Base-by-base conservation (phyloP, 2,113 vertebrate genomes). In the Colinus virginianus region DNA sequence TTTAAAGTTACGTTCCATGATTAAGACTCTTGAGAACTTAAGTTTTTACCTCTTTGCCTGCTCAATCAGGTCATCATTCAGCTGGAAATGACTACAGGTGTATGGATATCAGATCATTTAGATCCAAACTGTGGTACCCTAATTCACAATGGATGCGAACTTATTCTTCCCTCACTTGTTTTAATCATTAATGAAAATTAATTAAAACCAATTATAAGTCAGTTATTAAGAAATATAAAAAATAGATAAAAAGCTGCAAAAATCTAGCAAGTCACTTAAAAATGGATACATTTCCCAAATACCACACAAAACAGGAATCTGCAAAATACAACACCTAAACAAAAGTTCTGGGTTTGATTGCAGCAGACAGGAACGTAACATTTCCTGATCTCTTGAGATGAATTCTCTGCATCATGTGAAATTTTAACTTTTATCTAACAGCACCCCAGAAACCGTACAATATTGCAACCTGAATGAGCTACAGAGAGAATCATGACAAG, bases 21-120 rank as follows among this genome's bases (percentile, higher is more conserved):
- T 86, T 84, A 69, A 90, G 80, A 51, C 80, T 84, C 66, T 75
- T 75, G 92, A 95, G 92, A 93, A 95, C 86, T 88, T 46, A 88
- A 85, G 34, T 78, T 80, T 63, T 70, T 78, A 43, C 34, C 72
- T 16, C 85, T 79, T 58, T 51, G 56, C 82, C 72, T 87, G 66
- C 69, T 93, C 86, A 81, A 69, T 78, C 66, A 76, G 66, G 88
- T 81, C 86, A 90, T 84, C 88, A 74, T 94, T 93, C 77, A 90
- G 66, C 83, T 78, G 74, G 53, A 58, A 86, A 76, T 48, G 38
- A 87, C 5, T 81, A 90, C n/a, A 51, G 68, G 5, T 23, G 71
- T 25, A n/a, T 2, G 43, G 58, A 77, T 90, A 84, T 53, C 45
- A 53, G 84, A 22, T 90, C 51, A 62, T 84, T 88, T 71, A 93